These are phyloP conservation scores for Astatoreochromis straeleni DNA, from an alignment of 2,113 vertebrate species.

Conservation along the genomic window DNA sequence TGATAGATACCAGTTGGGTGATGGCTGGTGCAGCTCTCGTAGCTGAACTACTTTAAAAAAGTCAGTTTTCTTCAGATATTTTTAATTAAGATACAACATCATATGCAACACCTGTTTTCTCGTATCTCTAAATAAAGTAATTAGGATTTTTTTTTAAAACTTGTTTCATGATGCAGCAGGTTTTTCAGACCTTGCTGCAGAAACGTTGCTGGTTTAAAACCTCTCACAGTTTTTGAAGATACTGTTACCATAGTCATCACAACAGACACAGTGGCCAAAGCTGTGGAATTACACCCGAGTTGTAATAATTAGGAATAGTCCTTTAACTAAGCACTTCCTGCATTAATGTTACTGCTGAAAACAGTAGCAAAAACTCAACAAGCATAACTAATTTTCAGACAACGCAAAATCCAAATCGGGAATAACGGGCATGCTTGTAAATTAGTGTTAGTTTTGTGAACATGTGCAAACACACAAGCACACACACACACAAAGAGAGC, in stretches of 20 bases:
- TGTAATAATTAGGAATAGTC: neutral
- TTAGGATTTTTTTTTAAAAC: neutral
- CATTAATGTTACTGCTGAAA: neutral
- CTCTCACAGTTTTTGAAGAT: neutral
- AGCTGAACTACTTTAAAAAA: neutral
- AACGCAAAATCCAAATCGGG: neutral
- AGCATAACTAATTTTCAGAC: neutral
- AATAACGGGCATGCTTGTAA: neutral
- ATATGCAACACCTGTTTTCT: neutral
- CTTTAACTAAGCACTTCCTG: neutral
- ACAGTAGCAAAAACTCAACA: neutral
- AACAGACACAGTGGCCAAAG: neutral
- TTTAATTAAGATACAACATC: neutral
- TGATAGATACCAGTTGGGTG: neutral
- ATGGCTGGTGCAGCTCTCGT: neutral
- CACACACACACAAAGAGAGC: neutral
- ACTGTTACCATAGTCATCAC: neutral
- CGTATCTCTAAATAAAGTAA: neutral
- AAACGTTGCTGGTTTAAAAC: neutral
- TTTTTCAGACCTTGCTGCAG: neutral
- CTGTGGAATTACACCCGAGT: neutral
- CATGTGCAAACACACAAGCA: neutral
- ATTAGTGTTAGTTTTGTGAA: neutral
- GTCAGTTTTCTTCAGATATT: neutral
- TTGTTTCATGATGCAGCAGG: neutral